phyloP scores from a whole-genome alignment of 2,888 invertebrate species.

The Cyclophora punctaria region DNA sequence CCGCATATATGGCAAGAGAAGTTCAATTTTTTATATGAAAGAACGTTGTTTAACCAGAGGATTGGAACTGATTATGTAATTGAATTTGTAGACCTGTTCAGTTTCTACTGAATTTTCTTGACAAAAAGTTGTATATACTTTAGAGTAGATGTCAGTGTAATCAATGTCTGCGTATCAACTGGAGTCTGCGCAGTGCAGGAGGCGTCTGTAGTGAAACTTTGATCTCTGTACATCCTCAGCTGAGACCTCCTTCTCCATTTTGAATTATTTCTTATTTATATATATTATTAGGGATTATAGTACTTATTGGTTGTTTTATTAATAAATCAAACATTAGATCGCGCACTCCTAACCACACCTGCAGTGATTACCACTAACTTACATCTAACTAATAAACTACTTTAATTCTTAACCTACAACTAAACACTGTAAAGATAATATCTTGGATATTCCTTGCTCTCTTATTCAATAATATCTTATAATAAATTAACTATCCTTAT shows the following conservation, averaged over 20 bases:
- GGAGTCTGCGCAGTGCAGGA: too few relatives aligned
- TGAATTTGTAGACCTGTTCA: too few relatives aligned
- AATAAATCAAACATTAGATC: slow-evolving; percentile 30
- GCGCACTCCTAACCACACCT: slow-evolving; percentile 46
- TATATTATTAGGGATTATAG: not conserved
- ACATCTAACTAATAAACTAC: slow-evolving; percentile 40
- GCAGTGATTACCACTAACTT: slow-evolving; percentile 26
- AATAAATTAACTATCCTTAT: slow-evolving; percentile 67
- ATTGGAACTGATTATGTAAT: too few relatives aligned
- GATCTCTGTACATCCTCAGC: not conserved
- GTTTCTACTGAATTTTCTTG: too few relatives aligned
- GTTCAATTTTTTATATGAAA: too few relatives aligned
- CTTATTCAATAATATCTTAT: slow-evolving; percentile 60
- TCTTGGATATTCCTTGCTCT: slow-evolving; percentile 70
- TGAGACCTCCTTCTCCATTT: too few relatives aligned
- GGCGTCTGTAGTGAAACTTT: not conserved
- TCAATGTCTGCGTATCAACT: too few relatives aligned
- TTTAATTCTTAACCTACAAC: slow-evolving; percentile 39
- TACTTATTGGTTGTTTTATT: not conserved
- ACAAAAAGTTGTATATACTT: too few relatives aligned
- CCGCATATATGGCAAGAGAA: too few relatives aligned
- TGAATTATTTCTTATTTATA: too few relatives aligned
- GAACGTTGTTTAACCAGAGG: too few relatives aligned
- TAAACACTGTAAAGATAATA: slow-evolving; percentile 57
- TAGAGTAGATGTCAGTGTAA: too few relatives aligned